Base-by-base conservation (phyloP, 64 coral and sea anemone species). In the Montipora efflorescens region DNA sequence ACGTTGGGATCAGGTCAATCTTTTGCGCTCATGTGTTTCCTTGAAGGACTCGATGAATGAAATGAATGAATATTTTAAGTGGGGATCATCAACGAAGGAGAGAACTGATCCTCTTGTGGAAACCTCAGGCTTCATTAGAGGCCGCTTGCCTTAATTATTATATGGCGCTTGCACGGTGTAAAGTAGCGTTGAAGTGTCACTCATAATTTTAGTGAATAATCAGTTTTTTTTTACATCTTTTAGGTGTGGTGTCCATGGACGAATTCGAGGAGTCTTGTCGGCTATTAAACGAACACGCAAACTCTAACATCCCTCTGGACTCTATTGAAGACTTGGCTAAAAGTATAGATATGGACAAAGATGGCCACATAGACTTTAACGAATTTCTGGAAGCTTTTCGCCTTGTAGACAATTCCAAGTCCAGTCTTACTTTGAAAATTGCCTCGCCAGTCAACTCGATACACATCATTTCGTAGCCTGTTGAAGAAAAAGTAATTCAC, bases 381-480 rank as follows among this genome's bases (percentile, higher is more conserved):
- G 98, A 99, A 74, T 99, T 99, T 77, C 80, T 99, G 4, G 98
- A 99, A 80, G 98, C 98, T 58, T 99, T 99, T 83, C 79, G 98
- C 69, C 92, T 99, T 46, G 92, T 94, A 72, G 89, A 99, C 64
- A 92, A 79, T 89, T 81, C 77, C 4, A 95, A 51, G 14, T 47
- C 74, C 71, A 73, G 61, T 70, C 59, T 73, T 15, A 78, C 90
- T 21, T 12, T 58, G 16, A 88, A 91, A 59, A 59, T 25, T 8
- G 62, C 74, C 22, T 95, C 94, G 25, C 94, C 94, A 5, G 90
- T 86, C 13, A 83, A 85, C 74, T 92, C 94, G 10, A 95, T 95
- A 74, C 94, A 95, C 82, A 95, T 95, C 12, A 92, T 88, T 62
- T 87, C 90, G 51, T 95, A 86, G 43, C 45, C 36, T 78, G 16